phyloP scores from a whole-genome alignment of 2,888 invertebrate genomes.

The Drosophila prolongata region DNA sequence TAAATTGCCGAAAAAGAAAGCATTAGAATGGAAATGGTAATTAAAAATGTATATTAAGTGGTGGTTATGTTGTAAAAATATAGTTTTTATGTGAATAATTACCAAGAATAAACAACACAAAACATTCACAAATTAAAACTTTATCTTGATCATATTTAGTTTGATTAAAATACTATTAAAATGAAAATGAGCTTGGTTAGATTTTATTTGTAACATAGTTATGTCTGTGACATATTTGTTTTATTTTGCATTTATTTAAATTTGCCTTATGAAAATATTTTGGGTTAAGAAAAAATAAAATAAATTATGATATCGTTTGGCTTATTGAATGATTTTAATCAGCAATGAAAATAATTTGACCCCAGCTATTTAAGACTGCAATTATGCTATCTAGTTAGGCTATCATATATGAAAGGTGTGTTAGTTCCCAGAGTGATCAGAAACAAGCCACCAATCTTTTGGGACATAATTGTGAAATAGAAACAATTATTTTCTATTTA shows the following conservation, averaged over 20 bases:
- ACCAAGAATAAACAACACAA: too few species aligned
- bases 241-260: too few species aligned
- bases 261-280: too few species aligned
- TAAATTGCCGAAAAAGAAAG: conserved; percentile 30
- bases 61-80: neutral
- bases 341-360: neutral
- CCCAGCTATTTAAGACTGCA: conserved; percentile 17
- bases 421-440: conserved; percentile 64
- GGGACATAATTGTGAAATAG: conserved; percentile 66
- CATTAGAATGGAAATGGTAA: conserved; percentile 17
- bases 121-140: too few species aligned
- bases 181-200: too few species aligned
- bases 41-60: neutral
- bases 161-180: neutral
- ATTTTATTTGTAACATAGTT: too few species aligned
- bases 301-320: neutral
- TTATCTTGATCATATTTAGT: too few species aligned
- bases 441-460: conserved; percentile 33
- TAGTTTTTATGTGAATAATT: neutral
- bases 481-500: conserved; percentile 75
- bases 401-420: conserved; percentile 59
- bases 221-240: too few species aligned
- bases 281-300: neutral
- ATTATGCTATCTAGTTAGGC: conserved; percentile 13
- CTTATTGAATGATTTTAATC: conserved; percentile 5